Evolutionary conservation across 2,797 vertebrate genomes (phyloP).

Genomic region (Apodemus agrarius): DNA sequence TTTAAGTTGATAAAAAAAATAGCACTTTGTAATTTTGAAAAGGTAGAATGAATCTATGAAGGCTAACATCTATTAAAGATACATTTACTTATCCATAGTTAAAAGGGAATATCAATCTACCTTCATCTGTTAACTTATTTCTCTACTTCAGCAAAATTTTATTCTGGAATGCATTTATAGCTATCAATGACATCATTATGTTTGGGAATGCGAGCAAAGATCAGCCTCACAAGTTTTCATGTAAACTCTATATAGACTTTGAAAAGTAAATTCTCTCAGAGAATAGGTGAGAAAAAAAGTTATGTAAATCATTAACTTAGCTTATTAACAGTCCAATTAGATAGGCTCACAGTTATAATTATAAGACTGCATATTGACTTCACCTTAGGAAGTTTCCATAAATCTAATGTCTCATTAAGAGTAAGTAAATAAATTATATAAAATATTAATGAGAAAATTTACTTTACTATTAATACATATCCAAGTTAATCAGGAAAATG

Average conservation of each 20-base stretch:
- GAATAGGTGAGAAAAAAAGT: not conserved
- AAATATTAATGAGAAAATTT: slow-evolving; percentile 12
- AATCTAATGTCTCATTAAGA: not conserved
- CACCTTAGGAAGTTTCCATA: not conserved
- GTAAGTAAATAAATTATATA: not conserved
- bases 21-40: not conserved
- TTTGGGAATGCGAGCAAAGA: not conserved
- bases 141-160: not conserved
- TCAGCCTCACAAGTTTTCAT: not conserved
- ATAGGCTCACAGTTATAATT: not conserved
- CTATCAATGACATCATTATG: not conserved
- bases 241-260: not conserved
- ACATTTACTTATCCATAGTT: not conserved
- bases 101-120: slow-evolving; percentile 8
- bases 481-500: not conserved
- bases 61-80: not conserved
- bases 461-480: not conserved
- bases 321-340: not conserved
- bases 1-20: not conserved
- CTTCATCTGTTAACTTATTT: not conserved
- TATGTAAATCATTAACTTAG: not conserved
- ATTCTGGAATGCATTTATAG: not conserved
- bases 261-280: not conserved
- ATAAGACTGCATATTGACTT: not conserved
- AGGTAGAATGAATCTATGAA: not conserved